Base-by-base conservation (phyloP, 2,113 vertebrate species). In the Chlorodrepanis virens region DNA sequence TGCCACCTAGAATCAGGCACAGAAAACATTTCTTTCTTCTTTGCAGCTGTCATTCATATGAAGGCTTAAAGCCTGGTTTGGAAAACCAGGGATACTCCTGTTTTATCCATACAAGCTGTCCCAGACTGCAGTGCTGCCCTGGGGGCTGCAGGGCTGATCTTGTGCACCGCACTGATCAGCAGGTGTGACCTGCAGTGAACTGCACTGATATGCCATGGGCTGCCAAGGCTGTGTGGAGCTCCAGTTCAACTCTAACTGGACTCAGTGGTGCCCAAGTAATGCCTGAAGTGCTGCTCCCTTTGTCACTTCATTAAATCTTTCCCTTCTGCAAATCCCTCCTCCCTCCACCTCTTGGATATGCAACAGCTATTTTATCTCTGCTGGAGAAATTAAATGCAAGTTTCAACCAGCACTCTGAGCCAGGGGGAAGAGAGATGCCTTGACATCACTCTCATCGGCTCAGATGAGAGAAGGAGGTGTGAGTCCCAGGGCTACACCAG, bases 371-470 rank as follows among this genome's bases (percentile, higher is more conserved):
- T 97, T 93, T 63, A 82, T 67, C 70, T 89, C 76, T 3, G 9
- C 75, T 78, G 40, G 37, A 61, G 72, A 64, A 97, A 86, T 44
- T 39, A 81, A 83, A 56, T 12, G 33, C 72, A 94, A 50, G 78
- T 95, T 94, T 65, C 64, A 87, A 54, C 33, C 72, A 93, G 81
- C 39, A 74, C 71, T 83, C 65, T n/a, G 53, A 78, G 63, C 40
- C 42, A 83, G 28, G 12, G 65, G 72, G 37, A 61, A 71, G 44
- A 80, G 87, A 74, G 44, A 50, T 11, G 79, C 67, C 37, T 72
- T 1, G 0, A 44, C 2, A 0, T 21, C 3, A 3, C 63, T 33
- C 57, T 68, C 52, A 53, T 19, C 1, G 17, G 44, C 27, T 7
- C 61, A 81, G 52, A 65, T 0, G 2, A 67, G 61, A 91, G 59